Percentiles rank a stretch among this genome's conserved stretches.
Evolutionary conservation across 2,113 vertebrate genomes (phyloP).

Genomic region (Parotia lawesii): DNA sequence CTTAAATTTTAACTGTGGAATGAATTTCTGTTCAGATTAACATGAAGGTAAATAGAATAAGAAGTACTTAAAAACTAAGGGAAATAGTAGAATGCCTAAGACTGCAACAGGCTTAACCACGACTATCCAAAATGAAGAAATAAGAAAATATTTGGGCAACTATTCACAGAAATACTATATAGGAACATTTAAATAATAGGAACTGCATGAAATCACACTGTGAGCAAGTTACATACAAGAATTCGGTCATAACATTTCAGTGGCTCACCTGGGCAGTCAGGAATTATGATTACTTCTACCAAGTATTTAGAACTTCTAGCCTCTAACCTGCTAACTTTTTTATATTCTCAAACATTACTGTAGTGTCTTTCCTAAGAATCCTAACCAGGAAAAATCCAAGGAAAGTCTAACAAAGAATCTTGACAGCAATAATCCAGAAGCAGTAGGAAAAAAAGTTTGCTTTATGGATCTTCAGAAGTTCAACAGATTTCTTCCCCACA

Average conservation of each 20-base stretch:
- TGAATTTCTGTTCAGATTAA: neutral
- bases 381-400: neutral
- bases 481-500: neutral
- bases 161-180: neutral
- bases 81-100: neutral
- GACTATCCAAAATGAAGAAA: neutral
- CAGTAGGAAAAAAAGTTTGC: neutral
- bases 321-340: neutral
- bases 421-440: neutral
- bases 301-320: neutral
- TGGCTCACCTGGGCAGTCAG: neutral
- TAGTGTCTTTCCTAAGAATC: neutral
- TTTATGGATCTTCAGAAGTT: neutral
- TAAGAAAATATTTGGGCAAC: neutral
- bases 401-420: neutral
- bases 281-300: neutral
- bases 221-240: neutral
- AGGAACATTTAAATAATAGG: neutral
- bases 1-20: neutral
- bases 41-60: neutral
- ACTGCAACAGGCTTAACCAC: neutral
- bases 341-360: neutral
- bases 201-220: neutral
- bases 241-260: neutral
- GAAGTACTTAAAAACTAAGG: neutral